Evolutionary conservation across 2,797 vertebrate genomes (phyloP).

Genomic region (Pipistrellus nathusii): DNA sequence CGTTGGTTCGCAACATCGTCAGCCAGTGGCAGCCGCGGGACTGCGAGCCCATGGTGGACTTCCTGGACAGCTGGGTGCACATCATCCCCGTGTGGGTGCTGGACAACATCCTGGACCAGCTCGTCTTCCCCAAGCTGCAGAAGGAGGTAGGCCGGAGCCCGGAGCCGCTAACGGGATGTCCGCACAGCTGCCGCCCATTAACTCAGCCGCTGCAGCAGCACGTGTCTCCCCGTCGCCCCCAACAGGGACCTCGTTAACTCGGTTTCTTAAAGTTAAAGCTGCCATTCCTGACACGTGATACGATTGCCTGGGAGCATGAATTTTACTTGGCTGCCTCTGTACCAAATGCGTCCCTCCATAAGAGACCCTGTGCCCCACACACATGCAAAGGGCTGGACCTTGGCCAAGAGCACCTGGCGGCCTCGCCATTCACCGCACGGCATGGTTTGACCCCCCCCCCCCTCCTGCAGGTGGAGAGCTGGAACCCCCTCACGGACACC

Average conservation of each 20-base stretch:
- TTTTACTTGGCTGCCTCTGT: not conserved
- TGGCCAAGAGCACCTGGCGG: accelerated
- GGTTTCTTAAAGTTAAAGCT: not conserved
- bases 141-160: conserved; percentile 90
- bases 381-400: not conserved
- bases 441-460: accelerated
- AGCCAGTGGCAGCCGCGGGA: conserved; percentile 95
- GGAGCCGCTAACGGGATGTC: not conserved
- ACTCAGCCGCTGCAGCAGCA: not conserved
- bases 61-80: conserved; percentile 94
- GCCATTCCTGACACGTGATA: not conserved
- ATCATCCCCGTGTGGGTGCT: conserved; percentile 95
- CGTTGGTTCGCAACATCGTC: conserved; percentile 92
- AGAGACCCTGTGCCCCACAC: not conserved
- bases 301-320: accelerated
- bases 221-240: accelerated
- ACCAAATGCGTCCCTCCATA: not conserved
- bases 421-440: accelerated
- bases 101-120: conserved; percentile 96
- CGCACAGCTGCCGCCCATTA: accelerated
- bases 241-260: not conserved
- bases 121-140: conserved; percentile 96
- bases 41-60: conserved; percentile 96
- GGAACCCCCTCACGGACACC: conserved; percentile 98
- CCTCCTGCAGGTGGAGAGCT: conserved; percentile 93